phyloP scores from a whole-genome alignment of 2,113 vertebrate species.

The Nettapus auritus region DNA sequence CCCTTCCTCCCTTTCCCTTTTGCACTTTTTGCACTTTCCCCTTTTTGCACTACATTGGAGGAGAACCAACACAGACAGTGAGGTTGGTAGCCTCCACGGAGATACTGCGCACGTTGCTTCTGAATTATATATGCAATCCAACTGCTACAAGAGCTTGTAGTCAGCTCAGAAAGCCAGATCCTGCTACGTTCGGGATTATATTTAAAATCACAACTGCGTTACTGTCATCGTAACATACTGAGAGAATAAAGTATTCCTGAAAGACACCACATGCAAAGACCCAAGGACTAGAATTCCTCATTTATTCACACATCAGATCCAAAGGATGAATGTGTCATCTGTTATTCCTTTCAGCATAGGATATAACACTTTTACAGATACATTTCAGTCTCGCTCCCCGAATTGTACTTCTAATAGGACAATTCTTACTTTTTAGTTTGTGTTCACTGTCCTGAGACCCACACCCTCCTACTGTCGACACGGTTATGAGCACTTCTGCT shows the following conservation, averaged over 20 bases:
- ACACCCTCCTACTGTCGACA: fast-evolving
- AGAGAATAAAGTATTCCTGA: not conserved
- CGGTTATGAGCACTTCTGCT: fast-evolving
- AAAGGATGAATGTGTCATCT: not conserved
- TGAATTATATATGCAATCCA: not conserved
- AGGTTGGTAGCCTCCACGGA: not conserved
- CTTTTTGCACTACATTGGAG: not conserved
- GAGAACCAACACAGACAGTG: not conserved
- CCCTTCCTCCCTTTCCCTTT: not conserved
- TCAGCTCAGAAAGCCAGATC: not conserved
- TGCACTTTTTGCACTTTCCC: too few species aligned
- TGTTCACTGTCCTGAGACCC: not conserved
- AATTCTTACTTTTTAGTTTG: not conserved
- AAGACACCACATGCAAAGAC: not conserved
- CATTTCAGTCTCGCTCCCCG: not conserved
- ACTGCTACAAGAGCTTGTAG: not conserved
- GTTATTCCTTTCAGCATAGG: not conserved
- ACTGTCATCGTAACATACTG: not conserved
- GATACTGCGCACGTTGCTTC: fast-evolving
- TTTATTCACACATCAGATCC: not conserved
- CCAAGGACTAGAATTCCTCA: not conserved
- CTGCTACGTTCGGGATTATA: not conserved
- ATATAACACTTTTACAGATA: not conserved
- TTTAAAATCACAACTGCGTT: not conserved
- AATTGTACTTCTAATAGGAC: not conserved